A percentile compares a stretch with the other conserved stretches of the same genome.
Conservation (phyloP, 2,797 vertebrate genomes). For the Lutjanus campechanus region DNA sequence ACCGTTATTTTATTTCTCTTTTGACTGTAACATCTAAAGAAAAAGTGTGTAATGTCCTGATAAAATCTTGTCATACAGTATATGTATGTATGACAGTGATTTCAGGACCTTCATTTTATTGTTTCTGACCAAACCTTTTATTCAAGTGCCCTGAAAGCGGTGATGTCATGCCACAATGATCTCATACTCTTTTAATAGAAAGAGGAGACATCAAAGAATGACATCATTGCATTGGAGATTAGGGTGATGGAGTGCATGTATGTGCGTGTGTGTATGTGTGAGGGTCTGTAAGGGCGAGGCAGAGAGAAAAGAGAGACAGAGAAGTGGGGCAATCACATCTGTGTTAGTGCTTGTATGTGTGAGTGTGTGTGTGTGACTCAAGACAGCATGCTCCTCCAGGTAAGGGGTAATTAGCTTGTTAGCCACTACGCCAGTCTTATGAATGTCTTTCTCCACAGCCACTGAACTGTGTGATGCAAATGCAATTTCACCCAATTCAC, state of each 20-base stretch:
- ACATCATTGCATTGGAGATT: slow-evolving; percentile 75
- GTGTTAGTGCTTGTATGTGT: not conserved
- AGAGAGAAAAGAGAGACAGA: slow-evolving; percentile 14
- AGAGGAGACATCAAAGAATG: slow-evolving; percentile 65
- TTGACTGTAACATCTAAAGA: not conserved
- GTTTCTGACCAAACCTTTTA: slow-evolving; percentile 19
- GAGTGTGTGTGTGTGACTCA: slow-evolving; percentile 45
- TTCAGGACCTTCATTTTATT: slow-evolving; percentile 6
- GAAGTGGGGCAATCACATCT: slow-evolving; percentile 1
- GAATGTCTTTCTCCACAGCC: slow-evolving; percentile 35
- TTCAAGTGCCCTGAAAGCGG: slow-evolving; percentile 24
- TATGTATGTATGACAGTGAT: slow-evolving; percentile 1
- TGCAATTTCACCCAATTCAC: slow-evolving; percentile 43
- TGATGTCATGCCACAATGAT: slow-evolving; percentile 76
- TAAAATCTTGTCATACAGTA: not conserved
- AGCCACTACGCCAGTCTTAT: slow-evolving; percentile 50
- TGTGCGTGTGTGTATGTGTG: slow-evolving; percentile 14
- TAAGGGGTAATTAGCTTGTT: slow-evolving; percentile 65
- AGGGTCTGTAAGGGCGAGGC: not conserved
- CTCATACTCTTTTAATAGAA: slow-evolving; percentile 75
- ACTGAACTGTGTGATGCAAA: slow-evolving; percentile 58
- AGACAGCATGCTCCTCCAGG: slow-evolving; percentile 63
- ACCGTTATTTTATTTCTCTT: not conserved
- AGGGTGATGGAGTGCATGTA: slow-evolving; percentile 45
- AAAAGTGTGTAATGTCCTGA: not conserved